A percentile compares a stretch with the other conserved stretches of the same genome.
These are phyloP conservation scores for Notothenia coriiceps DNA, from an alignment of 2,113 vertebrate species.

Conservation along the genomic window DNA sequence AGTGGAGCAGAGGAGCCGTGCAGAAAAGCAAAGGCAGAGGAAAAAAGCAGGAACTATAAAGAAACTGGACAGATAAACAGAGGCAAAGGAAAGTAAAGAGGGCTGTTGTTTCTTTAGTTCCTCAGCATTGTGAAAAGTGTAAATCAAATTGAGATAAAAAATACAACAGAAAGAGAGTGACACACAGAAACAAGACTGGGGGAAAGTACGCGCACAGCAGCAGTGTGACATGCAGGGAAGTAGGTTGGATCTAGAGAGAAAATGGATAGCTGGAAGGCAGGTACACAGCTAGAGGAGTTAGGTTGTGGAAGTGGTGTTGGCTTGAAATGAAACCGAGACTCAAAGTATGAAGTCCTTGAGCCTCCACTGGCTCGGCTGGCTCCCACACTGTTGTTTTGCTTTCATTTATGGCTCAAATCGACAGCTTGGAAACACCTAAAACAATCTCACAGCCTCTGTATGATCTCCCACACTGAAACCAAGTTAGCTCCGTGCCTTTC, in stretches of 20 bases:
- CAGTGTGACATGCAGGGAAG: conserved; percentile 45
- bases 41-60: conserved; percentile 48
- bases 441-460: conserved; percentile 28
- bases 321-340: conserved; percentile 64
- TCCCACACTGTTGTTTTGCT: conserved; percentile 61
- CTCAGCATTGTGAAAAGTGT: conserved; percentile 34
- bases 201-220: conserved; percentile 37
- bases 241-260: conserved; percentile 59
- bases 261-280: conserved; percentile 71
- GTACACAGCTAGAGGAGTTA: conserved; percentile 57
- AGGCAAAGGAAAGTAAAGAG: conserved; percentile 34
- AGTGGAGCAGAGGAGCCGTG: conserved; percentile 69
- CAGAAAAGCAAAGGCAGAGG: conserved; percentile 39
- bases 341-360: conserved; percentile 67
- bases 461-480: conserved; percentile 42
- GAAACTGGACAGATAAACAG: conserved; percentile 24
- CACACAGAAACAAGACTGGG: not conserved
- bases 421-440: conserved; percentile 62
- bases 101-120: not conserved
- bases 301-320: conserved; percentile 50
- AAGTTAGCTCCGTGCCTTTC: conserved; percentile 8
- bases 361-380: conserved; percentile 53
- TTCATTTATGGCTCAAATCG: conserved; percentile 64
- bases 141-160: conserved; percentile 34
- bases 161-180: not conserved